Evolutionary conservation across 2,797 vertebrate genomes (phyloP).

Genomic region (Megalops cyprinoides): DNA sequence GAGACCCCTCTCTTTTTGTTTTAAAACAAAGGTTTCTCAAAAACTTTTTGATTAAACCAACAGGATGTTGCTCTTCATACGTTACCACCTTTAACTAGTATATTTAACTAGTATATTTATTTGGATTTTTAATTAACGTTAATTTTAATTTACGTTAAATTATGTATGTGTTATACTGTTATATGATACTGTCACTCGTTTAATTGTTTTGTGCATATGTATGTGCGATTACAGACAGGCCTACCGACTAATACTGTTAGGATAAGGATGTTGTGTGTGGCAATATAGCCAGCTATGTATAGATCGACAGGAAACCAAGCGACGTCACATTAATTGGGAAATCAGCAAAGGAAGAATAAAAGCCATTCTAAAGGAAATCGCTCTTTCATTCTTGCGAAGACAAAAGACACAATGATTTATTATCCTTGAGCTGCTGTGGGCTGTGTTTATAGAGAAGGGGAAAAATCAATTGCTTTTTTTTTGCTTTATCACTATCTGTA

Average conservation of each 20-base stretch:
- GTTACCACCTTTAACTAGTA: too few relatives aligned
- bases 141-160: too few relatives aligned
- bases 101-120: too few relatives aligned
- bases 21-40: too few relatives aligned
- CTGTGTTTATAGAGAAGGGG: not conserved
- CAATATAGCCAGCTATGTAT: not conserved
- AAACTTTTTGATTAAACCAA: too few relatives aligned
- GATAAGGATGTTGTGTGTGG: not conserved
- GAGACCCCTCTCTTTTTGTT: too few relatives aligned
- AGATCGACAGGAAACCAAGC: not conserved
- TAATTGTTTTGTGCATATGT: too few relatives aligned
- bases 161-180: not conserved
- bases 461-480: not conserved
- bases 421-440: not conserved
- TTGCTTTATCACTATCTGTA: not conserved
- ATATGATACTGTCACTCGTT: not conserved
- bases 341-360: not conserved
- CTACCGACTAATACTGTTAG: too few relatives aligned
- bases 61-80: too few relatives aligned
- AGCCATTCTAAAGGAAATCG: not conserved
- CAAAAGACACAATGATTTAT: not conserved
- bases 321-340: not conserved
- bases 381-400: not conserved
- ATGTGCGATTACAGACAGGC: not conserved
- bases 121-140: too few relatives aligned